Evolutionary conservation across 2,113 vertebrate species (phyloP).

Genomic region (Casuarius casuarius): DNA sequence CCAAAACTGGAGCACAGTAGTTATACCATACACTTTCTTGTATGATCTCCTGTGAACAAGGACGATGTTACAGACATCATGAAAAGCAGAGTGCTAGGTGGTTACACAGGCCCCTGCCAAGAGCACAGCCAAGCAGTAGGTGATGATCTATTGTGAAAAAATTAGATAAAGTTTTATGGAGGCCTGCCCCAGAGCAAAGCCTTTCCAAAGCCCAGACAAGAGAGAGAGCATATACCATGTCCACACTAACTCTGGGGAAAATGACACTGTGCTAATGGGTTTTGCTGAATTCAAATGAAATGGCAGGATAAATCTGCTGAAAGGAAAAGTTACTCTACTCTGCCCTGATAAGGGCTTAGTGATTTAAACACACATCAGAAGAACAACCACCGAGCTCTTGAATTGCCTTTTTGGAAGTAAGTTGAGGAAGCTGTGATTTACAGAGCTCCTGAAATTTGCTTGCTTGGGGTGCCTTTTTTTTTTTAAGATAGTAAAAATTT

Average conservation of each 20-base stretch:
- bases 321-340: neutral
- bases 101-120: neutral
- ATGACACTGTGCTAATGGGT: neutral
- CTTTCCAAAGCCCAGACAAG: neutral
- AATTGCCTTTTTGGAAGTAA: neutral
- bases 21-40: neutral
- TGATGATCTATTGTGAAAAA: neutral
- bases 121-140: neutral
- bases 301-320: neutral
- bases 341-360: neutral
- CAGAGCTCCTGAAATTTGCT: neutral
- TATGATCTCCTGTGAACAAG: neutral
- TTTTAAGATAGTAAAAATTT: neutral
- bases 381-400: neutral
- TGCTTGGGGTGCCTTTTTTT: neutral
- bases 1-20: neutral
- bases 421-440: neutral
- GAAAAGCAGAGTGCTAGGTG: neutral
- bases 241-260: neutral
- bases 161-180: neutral
- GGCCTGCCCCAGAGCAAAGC: neutral
- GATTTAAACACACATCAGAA: constrained; percentile 11
- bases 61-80: neutral
- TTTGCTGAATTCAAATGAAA: neutral
- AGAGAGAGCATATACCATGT: accelerated